Evolutionary conservation across 2,888 invertebrate species (phyloP).

Genomic region (Synergus laeviventris): DNA sequence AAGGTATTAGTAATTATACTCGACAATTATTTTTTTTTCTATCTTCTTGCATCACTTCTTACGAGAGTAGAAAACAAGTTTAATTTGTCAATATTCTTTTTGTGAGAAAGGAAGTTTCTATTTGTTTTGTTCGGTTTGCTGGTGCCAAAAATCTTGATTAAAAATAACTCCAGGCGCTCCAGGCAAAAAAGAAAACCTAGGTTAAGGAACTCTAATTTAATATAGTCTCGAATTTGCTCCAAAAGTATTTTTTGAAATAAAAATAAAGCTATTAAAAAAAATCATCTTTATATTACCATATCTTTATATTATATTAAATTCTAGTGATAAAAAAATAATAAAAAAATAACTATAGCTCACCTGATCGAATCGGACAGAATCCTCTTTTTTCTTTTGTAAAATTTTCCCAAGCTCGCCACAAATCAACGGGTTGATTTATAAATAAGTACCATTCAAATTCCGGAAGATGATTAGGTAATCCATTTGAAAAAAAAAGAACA

Average conservation of each 20-base stretch:
- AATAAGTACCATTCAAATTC: conserved; percentile 19
- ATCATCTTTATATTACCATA: no score
- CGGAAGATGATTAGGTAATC: conserved; percentile 33
- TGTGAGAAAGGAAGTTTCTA: neutral
- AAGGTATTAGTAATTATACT: neutral
- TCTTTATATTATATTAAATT: no score
- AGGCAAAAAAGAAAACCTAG: neutral
- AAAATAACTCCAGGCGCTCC: neutral
- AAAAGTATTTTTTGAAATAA: no score
- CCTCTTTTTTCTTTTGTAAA: neutral
- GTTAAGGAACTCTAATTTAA: neutral
- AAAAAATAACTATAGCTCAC: neutral
- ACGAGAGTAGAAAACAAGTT: neutral
- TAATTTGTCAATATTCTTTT: conserved; percentile 1
- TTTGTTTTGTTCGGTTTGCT: neutral
- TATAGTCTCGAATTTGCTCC: neutral
- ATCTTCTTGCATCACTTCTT: neutral
- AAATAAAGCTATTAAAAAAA: no score
- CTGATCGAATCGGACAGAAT: neutral
- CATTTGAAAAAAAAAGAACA: conserved; percentile 19
- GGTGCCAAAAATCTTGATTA: neutral
- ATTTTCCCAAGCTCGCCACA: neutral
- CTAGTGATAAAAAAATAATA: neutral
- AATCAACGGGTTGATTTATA: conserved; percentile 31
- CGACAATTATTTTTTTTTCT: neutral